These are phyloP conservation scores for Sebastes itinus DNA, from an alignment of 2,797 vertebrate species.

Conservation along the genomic window DNA sequence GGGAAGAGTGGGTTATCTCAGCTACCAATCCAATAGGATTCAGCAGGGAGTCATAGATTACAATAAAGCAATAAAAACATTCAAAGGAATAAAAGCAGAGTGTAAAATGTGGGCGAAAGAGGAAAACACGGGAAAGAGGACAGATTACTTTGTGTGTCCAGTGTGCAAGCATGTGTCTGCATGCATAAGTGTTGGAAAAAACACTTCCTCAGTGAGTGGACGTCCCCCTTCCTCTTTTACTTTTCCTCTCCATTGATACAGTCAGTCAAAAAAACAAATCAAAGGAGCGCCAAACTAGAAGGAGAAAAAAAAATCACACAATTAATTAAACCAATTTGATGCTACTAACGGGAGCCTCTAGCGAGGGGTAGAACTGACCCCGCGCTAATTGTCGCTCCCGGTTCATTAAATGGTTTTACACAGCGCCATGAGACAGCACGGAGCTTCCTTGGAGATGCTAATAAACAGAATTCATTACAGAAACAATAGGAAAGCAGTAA, in stretches of 20 bases:
- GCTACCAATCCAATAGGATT: conserved; percentile 30
- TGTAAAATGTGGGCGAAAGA: background rate
- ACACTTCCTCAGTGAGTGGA: background rate
- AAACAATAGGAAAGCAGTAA: conserved; percentile 62
- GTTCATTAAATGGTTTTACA: conserved; percentile 66
- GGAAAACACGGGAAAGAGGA: background rate
- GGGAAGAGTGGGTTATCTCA: conserved; percentile 22
- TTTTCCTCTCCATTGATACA: background rate
- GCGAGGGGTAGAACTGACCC: conserved; percentile 54
- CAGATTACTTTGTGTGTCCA: background rate
- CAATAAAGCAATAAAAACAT: conserved; percentile 28
- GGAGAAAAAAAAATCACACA: conserved; percentile 30
- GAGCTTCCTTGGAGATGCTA: conserved; percentile 60
- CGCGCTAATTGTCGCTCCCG: conserved; percentile 60
- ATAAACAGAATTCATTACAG: conserved; percentile 71
- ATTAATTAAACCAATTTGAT: conserved; percentile 72
- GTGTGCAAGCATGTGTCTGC: background rate
- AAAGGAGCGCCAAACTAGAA: conserved; percentile 7
- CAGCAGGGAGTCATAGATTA: conserved; percentile 28
- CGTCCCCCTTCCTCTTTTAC: background rate
- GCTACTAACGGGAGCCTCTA: conserved; percentile 43
- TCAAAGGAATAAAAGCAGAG: background rate
- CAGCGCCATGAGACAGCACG: conserved; percentile 34
- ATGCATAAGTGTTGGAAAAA: background rate
- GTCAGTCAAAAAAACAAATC: conserved; percentile 10